Base-by-base conservation (phyloP, 2,888 invertebrate genomes). In the Abscondita cerata region DNA sequence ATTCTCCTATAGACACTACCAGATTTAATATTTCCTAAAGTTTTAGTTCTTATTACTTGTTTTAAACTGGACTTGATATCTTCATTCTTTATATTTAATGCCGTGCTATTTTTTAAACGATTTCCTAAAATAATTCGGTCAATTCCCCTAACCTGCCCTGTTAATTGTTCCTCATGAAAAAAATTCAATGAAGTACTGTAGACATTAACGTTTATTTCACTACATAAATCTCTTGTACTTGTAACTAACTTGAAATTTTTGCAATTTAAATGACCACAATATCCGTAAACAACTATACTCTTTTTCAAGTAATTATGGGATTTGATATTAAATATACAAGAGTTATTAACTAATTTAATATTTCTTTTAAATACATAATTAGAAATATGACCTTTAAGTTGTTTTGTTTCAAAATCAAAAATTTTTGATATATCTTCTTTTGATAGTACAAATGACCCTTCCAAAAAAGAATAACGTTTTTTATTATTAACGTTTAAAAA, bases 21-120 rank as follows among this genome's bases (percentile, higher is more conserved):
- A 4, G 47, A 47, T 47, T 47, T 47, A n/a, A 47, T 47, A n/a
- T 20, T 47, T 12, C 20, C 12, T 47, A 47, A 12, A 20, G 18
- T 47, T 47, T 12, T 25, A n/a, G 19, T 25, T 47, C 20, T 47
- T 12, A 2, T 12, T 16, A 41, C 13, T 11, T 16, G 4, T 15
- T 11, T 41, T 8, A 16, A 18, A 15, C 16, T 16, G 6, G 13
- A 41, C 16, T 41, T 41, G 18, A 41, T 41, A 41, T 41, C 41
- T n/a, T n/a, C n/a, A n/a, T n/a, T n/a, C n/a, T n/a, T n/a, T n/a
- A n/a, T n/a, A n/a, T n/a, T n/a, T n/a, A n/a, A n/a, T n/a, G n/a
- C n/a, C n/a, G n/a, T n/a, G n/a, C n/a, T n/a, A n/a, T n/a, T 16
- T 16, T 44, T 44, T 8, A 44, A 16, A 15, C 18, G 11, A 44